Evolutionary conservation across 2,797 vertebrate genomes (phyloP).

Genomic region (Phalanger gymnotis): DNA sequence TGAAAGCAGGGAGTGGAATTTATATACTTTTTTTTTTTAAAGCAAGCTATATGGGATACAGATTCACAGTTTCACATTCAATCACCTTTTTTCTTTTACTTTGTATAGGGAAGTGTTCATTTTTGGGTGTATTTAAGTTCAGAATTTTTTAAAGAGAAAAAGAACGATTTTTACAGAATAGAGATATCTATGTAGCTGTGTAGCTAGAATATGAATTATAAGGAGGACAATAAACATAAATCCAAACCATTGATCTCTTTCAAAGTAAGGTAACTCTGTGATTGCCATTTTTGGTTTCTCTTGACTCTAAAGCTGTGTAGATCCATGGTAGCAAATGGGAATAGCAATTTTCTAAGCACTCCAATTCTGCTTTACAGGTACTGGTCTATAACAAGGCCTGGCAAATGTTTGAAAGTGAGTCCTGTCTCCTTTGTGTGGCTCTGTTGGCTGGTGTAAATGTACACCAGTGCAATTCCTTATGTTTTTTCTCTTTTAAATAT

Average conservation of each 20-base stretch:
- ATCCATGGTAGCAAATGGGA: constrained; percentile 4
- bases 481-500: not conserved
- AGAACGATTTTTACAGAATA: not conserved
- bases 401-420: not conserved
- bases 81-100: not conserved
- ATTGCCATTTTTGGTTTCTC: not conserved
- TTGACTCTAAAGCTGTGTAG: not conserved
- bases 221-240: not conserved
- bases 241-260: not conserved
- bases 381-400: not conserved
- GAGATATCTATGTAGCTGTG: not conserved
- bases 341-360: constrained; percentile 7
- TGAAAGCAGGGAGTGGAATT: not conserved
- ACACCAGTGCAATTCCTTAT: not conserved
- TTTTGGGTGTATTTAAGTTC: not conserved
- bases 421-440: not conserved
- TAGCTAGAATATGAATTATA: not conserved
- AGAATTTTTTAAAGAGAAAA: not conserved
- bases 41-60: not conserved
- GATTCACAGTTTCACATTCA: not conserved
- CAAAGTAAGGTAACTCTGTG: not conserved
- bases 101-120: not conserved
- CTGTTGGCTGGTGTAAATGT: not conserved
- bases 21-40: not conserved
- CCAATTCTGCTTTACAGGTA: not conserved